Conservation (phyloP, 2,888 invertebrate genomes). For the Adelognathus sp. region DNA sequence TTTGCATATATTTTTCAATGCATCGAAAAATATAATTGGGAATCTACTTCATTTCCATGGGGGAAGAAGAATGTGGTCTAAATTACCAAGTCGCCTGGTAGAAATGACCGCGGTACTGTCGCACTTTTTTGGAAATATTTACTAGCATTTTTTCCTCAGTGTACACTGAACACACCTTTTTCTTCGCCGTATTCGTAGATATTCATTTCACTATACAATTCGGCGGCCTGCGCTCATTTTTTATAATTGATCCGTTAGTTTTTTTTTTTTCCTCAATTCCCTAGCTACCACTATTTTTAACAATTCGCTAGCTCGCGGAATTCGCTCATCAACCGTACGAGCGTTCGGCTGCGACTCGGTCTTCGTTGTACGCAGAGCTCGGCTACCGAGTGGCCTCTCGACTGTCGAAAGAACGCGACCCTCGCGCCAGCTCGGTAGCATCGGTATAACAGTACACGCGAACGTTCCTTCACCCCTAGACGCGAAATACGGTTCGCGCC, state of each 20-base stretch:
- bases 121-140: too few relatives aligned
- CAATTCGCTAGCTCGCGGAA: neutral
- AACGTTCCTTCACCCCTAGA: slow-evolving; percentile 48
- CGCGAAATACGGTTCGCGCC: slow-evolving; percentile 23
- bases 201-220: too few relatives aligned
- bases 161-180: too few relatives aligned
- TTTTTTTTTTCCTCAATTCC: slow-evolving; percentile 22
- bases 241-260: neutral
- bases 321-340: slow-evolving; percentile 18
- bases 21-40: too few relatives aligned
- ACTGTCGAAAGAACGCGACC: slow-evolving; percentile 51
- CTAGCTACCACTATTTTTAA: neutral
- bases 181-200: too few relatives aligned
- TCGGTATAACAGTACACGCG: slow-evolving; percentile 10
- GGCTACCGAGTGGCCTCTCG: slow-evolving; percentile 50
- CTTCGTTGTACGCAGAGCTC: slow-evolving; percentile 35
- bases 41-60: too few relatives aligned
- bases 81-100: too few relatives aligned
- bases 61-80: too few relatives aligned
- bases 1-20: too few relatives aligned
- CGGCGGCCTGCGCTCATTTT: neutral
- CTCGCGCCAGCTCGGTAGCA: neutral
- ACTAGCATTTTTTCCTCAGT: too few relatives aligned
- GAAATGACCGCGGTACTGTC: too few relatives aligned
- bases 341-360: slow-evolving; percentile 46